Evolutionary conservation across 2,797 vertebrate genomes (phyloP), one percentile per base, ranked within the genome.

Genomic region (Sylvia borin): DNA sequence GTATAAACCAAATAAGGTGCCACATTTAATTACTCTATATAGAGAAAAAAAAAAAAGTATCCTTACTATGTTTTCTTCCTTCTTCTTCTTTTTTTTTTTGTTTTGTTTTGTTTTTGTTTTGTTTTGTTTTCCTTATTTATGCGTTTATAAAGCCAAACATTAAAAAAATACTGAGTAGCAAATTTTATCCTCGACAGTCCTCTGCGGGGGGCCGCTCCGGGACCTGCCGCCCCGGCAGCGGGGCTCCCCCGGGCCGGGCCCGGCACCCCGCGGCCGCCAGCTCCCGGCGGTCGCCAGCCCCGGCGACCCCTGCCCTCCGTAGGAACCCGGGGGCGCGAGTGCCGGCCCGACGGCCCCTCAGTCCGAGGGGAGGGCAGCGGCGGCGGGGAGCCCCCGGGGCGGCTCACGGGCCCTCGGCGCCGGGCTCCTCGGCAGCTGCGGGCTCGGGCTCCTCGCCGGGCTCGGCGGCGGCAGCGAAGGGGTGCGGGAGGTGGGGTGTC

Each of bases 121-220:
- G 26, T 90, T 60, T 76, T 72, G 42, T 90, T 61, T 68, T 85
- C 79, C 75, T 75, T 91, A 83, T 38, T 72, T 71, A 89, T 15
- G 92, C 94, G 77, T 95, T 94, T 90, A 84, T 96, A 97, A 97
- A 96, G 95, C 93, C 88, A 75, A 95, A 95, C 85, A 81, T 97
- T 87, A 97, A 55, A 97, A 96, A 97, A 97, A 97, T 94, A 97
- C 85, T 94, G 91, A 95, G 94, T 95, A 93, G 85, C 90, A 90
- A 96, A 94, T 93, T 73, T 84, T 68, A 72, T 85, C 86, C 86
- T 90, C 42, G 90, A 82, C 92, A 47, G 73, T 57, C 75, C 87
- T 73, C 55, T 18, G 78, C 45, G 19, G 80, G 43, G 50, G 45
- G 40, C 66, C 60, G 45, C 54, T 64, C 73, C 64, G 24, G 72